Evolutionary conservation across 2,113 vertebrate genomes (phyloP).

Genomic region (Rhinolophus sinicus): DNA sequence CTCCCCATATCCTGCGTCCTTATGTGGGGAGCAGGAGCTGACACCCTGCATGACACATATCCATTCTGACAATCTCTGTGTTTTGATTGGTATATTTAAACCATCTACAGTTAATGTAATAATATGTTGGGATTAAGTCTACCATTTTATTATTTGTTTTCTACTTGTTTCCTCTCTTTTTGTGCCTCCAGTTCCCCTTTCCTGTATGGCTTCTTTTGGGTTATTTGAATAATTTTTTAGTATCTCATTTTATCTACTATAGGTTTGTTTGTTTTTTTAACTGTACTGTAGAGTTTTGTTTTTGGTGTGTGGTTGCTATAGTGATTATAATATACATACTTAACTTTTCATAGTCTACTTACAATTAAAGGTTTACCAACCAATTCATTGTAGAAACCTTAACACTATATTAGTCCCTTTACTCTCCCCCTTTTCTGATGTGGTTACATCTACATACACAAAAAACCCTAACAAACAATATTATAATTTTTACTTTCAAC

Average conservation of each 20-base stretch:
- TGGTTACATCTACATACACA: background rate
- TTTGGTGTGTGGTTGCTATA: background rate
- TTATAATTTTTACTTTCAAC: background rate
- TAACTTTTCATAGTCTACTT: background rate
- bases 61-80: background rate
- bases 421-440: background rate
- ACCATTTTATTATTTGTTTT: background rate
- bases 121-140: background rate
- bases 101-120: background rate
- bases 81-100: background rate
- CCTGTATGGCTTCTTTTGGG: background rate
- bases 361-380: background rate
- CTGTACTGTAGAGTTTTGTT: background rate
- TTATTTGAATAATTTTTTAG: background rate
- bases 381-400: background rate
- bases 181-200: background rate
- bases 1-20: too few species aligned
- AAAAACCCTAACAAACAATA: background rate
- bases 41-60: too few species aligned
- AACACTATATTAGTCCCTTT: background rate
- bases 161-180: background rate
- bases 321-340: background rate
- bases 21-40: too few species aligned
- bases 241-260: background rate
- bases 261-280: background rate